Percentiles rank a stretch among this genome's conserved stretches.
Conservation (phyloP, 2,113 vertebrate genomes). For the Centrocercus urophasianus region DNA sequence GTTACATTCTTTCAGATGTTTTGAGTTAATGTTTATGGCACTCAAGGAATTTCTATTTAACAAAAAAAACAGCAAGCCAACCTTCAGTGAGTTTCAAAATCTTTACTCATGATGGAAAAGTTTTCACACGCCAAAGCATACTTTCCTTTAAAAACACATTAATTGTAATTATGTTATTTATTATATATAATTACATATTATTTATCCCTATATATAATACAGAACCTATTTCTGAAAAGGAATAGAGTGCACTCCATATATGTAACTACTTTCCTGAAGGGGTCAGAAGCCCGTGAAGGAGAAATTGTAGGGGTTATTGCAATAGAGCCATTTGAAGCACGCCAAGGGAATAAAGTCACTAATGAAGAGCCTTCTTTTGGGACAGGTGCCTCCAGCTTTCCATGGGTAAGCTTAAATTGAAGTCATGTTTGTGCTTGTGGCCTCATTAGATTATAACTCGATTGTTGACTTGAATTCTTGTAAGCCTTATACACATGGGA, state of each 20-base stretch:
- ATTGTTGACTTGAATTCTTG: constrained; percentile 3
- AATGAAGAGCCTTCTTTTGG: neutral
- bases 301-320: neutral
- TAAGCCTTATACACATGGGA: neutral
- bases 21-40: neutral
- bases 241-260: neutral
- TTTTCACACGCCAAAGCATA: neutral
- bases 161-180: neutral
- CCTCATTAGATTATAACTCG: neutral
- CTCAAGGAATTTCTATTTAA: constrained; percentile 14
- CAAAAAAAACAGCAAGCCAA: rapidly evolving
- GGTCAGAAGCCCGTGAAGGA: neutral
- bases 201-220: neutral
- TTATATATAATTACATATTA: neutral
- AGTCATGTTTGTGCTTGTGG: neutral
- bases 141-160: neutral
- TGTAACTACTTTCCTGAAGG: neutral
- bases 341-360: neutral
- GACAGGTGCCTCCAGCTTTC: neutral
- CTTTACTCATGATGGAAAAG: neutral
- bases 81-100: neutral
- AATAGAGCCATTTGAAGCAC: neutral
- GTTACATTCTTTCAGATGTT: constrained; percentile 31
- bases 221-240: neutral
- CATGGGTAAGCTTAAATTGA: neutral